phyloP scores from a whole-genome alignment of 2,888 invertebrate species.

The Homarus gammarus region DNA sequence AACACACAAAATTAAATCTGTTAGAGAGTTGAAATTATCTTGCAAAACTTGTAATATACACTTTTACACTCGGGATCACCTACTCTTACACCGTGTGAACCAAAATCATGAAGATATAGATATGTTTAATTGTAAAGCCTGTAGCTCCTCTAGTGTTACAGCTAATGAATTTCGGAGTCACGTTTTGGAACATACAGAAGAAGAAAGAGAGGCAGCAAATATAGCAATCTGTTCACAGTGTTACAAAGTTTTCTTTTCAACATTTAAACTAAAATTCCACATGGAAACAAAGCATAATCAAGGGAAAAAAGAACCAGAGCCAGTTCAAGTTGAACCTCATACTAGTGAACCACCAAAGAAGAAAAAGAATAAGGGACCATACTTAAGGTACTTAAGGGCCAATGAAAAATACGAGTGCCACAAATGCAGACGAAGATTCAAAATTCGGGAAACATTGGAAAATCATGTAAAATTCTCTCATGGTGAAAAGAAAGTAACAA shows the following conservation, averaged over 20 bases:
- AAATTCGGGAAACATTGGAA: constrained; percentile 63
- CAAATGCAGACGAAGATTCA: constrained; percentile 67
- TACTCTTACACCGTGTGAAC: constrained; percentile 70
- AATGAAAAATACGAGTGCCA: constrained; percentile 69
- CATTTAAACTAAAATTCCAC: constrained; percentile 65
- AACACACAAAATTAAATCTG: constrained; percentile 69
- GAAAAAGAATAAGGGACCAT: constrained; percentile 67
- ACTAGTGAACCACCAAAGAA: constrained; percentile 29
- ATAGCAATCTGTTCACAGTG: constrained; percentile 71
- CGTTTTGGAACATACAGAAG: constrained; percentile 68
- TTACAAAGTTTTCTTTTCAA: constrained; percentile 73
- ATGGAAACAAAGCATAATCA: constrained; percentile 61
- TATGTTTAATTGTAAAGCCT: constrained; percentile 63
- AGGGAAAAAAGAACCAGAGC: constrained; percentile 30
- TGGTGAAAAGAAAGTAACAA: constrained; percentile 57
- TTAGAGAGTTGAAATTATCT: constrained; percentile 64
- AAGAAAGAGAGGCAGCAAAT: constrained; percentile 69
- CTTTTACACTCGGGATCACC: constrained; percentile 72
- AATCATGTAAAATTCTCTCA: constrained; percentile 71
- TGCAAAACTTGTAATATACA: constrained; percentile 70
- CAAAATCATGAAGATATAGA: constrained; percentile 73
- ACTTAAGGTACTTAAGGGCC: constrained; percentile 64
- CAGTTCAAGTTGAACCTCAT: neutral
- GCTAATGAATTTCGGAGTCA: constrained; percentile 69
- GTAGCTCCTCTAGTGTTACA: constrained; percentile 47